A percentile compares a stretch with the other conserved stretches of the same genome.
phyloP scores from a whole-genome alignment of 2,888 invertebrate genomes.

The Tetheella fluctuosa region DNA sequence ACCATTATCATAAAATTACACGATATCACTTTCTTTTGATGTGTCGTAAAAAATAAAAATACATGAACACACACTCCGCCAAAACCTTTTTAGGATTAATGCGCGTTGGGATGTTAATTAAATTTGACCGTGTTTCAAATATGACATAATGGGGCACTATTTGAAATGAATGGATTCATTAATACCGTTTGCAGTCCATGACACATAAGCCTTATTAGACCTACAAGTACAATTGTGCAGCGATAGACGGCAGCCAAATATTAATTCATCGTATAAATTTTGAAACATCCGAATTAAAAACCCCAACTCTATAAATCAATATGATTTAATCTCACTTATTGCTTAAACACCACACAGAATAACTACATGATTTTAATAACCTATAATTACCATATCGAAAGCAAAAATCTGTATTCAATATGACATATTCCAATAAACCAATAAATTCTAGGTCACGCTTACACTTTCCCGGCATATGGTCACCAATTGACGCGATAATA shows the following conservation, averaged over 20 bases:
- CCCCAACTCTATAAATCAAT: not conserved
- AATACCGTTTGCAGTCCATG: too few species aligned
- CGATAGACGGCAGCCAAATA: too few species aligned
- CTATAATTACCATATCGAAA: conserved; percentile 7
- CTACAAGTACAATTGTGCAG: not conserved
- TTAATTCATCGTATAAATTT: not conserved
- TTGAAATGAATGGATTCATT: too few species aligned
- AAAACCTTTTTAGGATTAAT: conserved; percentile 36
- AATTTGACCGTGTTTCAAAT: conserved; percentile 28
- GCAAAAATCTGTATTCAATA: conserved; percentile 9
- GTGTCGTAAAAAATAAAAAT: conserved; percentile 76
- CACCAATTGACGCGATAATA: conserved; percentile 41
- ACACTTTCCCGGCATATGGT: conserved; percentile 34
- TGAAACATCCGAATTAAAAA: not conserved
- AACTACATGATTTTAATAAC: conserved; percentile 5
- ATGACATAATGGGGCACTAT: not conserved
- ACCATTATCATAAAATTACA: conserved; percentile 82
- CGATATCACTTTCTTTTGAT: conserved; percentile 82
- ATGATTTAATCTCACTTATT: not conserved
- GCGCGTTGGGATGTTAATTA: conserved; percentile 44
- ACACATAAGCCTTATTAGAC: not conserved
- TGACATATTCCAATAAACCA: conserved; percentile 30
- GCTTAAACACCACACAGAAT: not conserved
- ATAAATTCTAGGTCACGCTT: conserved; percentile 42
- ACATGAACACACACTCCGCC: conserved; percentile 54